phyloP scores from a whole-genome alignment of 1,140 invertebrate genomes.

The Penaeus japonicus region DNA sequence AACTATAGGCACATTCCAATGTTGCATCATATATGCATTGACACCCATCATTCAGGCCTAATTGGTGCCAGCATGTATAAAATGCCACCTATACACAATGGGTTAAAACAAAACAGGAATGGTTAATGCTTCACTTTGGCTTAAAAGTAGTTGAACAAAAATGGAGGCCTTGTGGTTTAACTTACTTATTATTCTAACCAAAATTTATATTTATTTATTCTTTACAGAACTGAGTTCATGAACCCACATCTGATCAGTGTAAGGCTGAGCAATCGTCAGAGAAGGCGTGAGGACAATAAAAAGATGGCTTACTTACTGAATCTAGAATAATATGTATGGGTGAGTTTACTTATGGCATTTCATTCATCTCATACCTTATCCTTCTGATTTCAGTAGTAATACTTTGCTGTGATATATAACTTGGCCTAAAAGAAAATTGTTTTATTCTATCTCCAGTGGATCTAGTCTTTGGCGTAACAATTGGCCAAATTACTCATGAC shows the following conservation, averaged over 20 bases:
- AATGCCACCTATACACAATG: too few relatives aligned
- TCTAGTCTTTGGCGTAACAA: slow-evolving; percentile 75
- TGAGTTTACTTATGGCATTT: slow-evolving; percentile 60
- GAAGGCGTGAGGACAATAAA: slow-evolving; percentile 78
- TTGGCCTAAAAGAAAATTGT: neutral
- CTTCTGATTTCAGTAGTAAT: too few relatives aligned
- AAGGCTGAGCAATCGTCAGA: slow-evolving; percentile 83
- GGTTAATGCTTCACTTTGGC: too few relatives aligned
- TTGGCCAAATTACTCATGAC: slow-evolving; percentile 87
- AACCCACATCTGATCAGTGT: slow-evolving; percentile 97
- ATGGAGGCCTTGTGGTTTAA: too few relatives aligned
- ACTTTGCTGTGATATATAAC: too few relatives aligned
- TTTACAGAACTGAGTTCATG: slow-evolving; percentile 88
- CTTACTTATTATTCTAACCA: too few relatives aligned
- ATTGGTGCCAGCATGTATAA: too few relatives aligned
- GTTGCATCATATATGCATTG: too few relatives aligned
- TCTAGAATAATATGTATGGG: slow-evolving; percentile 88
- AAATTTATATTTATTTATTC: slow-evolving; percentile 2
- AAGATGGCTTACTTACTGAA: slow-evolving; percentile 96
- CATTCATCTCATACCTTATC: neutral
- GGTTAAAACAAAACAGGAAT: too few relatives aligned
- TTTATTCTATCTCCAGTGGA: slow-evolving; percentile 73
- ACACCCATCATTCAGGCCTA: too few relatives aligned
- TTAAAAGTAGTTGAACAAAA: too few relatives aligned
- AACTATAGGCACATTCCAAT: too few relatives aligned